phyloP scores from a whole-genome alignment of 1,140 invertebrate species.

The Centruroides vittatus region DNA sequence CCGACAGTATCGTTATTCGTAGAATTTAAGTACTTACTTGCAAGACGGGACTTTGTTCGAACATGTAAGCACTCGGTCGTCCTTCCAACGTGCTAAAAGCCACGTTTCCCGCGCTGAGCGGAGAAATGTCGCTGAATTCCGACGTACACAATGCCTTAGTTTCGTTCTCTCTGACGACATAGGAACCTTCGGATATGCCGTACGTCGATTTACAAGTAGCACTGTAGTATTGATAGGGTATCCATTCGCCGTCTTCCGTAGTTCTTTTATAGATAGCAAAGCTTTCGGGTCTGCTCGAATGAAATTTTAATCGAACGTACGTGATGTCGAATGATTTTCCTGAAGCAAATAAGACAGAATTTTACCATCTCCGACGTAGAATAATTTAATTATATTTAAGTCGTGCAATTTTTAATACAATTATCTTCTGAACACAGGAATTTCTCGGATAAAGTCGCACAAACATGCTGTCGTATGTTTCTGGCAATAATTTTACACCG shows the following conservation, averaged over 20 bases:
- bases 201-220: slow-evolving; percentile 83
- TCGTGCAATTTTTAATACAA: too few species aligned
- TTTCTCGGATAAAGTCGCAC: too few species aligned
- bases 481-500: too few species aligned
- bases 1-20: too few species aligned
- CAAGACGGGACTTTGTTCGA: slow-evolving; percentile 71
- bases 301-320: slow-evolving; percentile 82
- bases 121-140: slow-evolving; percentile 95
- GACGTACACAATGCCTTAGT: slow-evolving; percentile 84
- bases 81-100: slow-evolving; percentile 92
- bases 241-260: slow-evolving; percentile 64
- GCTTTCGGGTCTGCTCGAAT: slow-evolving; percentile 88
- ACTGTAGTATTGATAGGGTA: slow-evolving; percentile 94
- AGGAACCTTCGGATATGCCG: slow-evolving; percentile 46
- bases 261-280: slow-evolving; percentile 88
- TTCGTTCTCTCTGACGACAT: slow-evolving; percentile 54
- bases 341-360: slow-evolving; percentile 35
- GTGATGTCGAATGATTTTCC: slow-evolving; percentile 97
- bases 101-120: slow-evolving; percentile 84
- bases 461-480: too few species aligned
- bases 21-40: slow-evolving; percentile 44
- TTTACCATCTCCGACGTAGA: not conserved
- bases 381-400: not conserved
- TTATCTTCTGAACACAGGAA: too few species aligned
- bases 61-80: slow-evolving; percentile 75